Percentiles rank a stretch among this genome's conserved stretches.
These are phyloP conservation scores for Agrochola litura DNA, from an alignment of 2,888 invertebrate species.

Conservation along the genomic window DNA sequence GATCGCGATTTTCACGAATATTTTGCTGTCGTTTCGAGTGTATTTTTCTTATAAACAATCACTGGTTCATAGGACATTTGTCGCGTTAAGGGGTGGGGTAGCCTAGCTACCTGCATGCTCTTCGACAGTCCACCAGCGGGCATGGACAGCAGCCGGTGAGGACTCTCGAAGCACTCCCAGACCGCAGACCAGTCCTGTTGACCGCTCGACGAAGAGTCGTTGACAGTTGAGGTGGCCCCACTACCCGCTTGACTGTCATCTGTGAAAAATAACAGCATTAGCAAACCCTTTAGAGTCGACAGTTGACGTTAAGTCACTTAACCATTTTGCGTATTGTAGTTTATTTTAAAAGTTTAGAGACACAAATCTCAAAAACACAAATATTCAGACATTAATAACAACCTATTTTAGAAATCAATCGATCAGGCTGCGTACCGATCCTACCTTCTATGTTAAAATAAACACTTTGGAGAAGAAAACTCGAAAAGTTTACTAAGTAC, in stretches of 20 bases:
- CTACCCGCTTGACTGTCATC: conserved; percentile 83
- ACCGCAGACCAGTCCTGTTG: conserved; percentile 96
- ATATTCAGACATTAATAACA: background rate
- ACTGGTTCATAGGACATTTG: no score
- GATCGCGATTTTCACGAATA: no score
- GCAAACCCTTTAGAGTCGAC: background rate
- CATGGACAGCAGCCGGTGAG: conserved; percentile 93
- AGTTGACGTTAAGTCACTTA: background rate
- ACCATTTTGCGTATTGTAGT: background rate
- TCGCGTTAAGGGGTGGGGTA: no score
- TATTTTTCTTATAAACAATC: no score
- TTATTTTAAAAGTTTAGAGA: no score
- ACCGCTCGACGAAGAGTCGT: conserved; percentile 88
- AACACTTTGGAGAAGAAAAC: background rate
- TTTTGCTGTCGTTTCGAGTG: no score
- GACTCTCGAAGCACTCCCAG: conserved; percentile 96
- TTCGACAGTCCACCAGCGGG: conserved; percentile 93
- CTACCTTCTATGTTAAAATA: background rate
- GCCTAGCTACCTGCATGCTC: conserved; percentile 91
- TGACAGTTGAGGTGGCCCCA: conserved; percentile 85
- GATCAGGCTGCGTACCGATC: background rate
- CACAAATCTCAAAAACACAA: background rate
- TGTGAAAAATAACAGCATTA: conserved; percentile 48
- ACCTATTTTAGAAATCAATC: background rate
- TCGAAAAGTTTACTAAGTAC: background rate